Base-by-base conservation (phyloP, 2,888 invertebrate genomes). In the Ichneumoninae sp. region DNA sequence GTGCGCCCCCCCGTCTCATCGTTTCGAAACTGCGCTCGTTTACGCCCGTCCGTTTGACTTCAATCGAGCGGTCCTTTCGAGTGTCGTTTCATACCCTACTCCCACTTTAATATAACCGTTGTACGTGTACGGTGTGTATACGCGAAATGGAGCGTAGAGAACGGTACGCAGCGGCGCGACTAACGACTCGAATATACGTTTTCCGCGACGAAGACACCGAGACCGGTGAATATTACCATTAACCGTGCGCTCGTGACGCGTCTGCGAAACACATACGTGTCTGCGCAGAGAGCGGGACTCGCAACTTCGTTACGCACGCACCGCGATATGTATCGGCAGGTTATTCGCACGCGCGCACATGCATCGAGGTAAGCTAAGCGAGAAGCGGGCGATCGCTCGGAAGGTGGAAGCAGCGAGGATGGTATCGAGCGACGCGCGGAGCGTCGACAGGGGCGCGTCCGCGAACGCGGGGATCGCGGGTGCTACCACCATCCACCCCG, bases 341-440 rank as follows among this genome's bases (percentile, higher is more conserved):
- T 57, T 26, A 22, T 26, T 8, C 57, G 26, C 22, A 57, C 57
- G 57, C n/a, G 52, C 57, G 62, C 62, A 30, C 30, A 60, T 16
- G 33, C 5, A 62, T 62, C 62, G 62, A 13, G 57, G 26, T 57
- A 13, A 65, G 26, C 52, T 44, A 16, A 54, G 50, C 50, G 75
- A 71, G 77, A 62, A 57, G 52, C 69, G 36, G 69, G 44, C 33
- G 16, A 62, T 62, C 33, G 68, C 26, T 10, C 19, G 40, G 68
- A 44, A 69, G 44, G 66, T 10, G 10, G 36, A 19, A 22, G 52
- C 33, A 50, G 75, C 75, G 57, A 65, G 82, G 82, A 82, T 62
- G 80, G 86, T 85, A 86, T 85, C 83, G 86, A 86, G 85, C 86
- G 86, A 82, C 82, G 77, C 82, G 80, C 69, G 80, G 77, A 84